Percentiles rank a stretch among this genome's conserved stretches.
Conservation (phyloP, 2,113 vertebrate genomes). For the Heterotis niloticus region DNA sequence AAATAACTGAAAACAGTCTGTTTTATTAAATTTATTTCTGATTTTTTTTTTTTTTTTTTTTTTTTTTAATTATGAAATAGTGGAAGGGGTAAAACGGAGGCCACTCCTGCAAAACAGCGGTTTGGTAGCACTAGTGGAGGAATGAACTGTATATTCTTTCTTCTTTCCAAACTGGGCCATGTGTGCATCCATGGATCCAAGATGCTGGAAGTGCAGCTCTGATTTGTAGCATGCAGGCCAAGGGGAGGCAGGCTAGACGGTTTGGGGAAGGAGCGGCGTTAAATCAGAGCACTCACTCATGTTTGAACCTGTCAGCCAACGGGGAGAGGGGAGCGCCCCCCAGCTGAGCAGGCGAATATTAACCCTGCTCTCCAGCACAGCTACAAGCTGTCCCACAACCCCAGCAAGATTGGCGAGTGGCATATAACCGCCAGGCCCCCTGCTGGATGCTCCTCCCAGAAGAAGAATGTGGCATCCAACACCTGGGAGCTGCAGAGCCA, state of each 20-base stretch:
- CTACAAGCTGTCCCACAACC: constrained; percentile 5
- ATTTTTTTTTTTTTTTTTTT: too few relatives aligned
- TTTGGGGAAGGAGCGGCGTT: background rate
- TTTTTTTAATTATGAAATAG: too few relatives aligned
- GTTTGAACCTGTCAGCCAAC: constrained; percentile 1
- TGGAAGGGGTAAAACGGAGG: too few relatives aligned
- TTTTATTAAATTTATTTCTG: too few relatives aligned
- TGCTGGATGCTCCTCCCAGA: background rate
- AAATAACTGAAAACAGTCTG: too few relatives aligned
- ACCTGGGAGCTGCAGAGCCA: background rate
- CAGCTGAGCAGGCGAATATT: constrained; percentile 21
- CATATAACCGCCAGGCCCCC: background rate
- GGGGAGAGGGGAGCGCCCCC: constrained; percentile 6
- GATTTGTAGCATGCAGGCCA: background rate
- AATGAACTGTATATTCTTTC: background rate
- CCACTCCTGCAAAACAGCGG: too few relatives aligned
- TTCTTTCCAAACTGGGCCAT: background rate
- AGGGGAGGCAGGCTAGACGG: background rate
- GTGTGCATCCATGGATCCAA: background rate
- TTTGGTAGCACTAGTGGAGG: too few relatives aligned
- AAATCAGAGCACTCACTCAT: background rate
- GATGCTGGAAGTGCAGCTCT: background rate
- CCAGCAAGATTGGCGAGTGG: constrained; percentile 7
- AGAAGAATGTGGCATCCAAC: background rate
- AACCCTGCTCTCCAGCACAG: background rate